A percentile compares a stretch with the other conserved stretches of the same genome.
phyloP scores from a whole-genome alignment of 2,888 invertebrate genomes.

The Phyllotreta striolata region DNA sequence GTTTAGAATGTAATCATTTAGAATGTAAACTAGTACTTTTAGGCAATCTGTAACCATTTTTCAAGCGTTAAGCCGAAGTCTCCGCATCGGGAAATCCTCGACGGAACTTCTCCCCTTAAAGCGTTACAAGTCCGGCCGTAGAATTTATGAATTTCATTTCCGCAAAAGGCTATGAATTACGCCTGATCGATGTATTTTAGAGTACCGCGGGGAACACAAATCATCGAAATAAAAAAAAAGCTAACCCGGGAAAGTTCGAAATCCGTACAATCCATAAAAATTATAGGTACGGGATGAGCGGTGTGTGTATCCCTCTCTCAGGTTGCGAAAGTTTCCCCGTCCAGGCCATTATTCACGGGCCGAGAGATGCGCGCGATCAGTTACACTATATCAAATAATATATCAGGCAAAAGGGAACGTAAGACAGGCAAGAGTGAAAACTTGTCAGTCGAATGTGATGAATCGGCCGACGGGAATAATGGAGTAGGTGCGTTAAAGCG shows the following conservation, averaged over 20 bases:
- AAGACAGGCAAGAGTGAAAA: constrained; percentile 28
- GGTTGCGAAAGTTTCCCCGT: constrained; percentile 26
- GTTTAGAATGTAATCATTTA: too few relatives aligned
- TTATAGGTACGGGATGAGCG: constrained; percentile 28
- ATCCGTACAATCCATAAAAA: constrained; percentile 42
- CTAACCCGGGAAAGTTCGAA: constrained; percentile 39
- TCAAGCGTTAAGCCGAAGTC: too few relatives aligned
- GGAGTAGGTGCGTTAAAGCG: constrained; percentile 22
- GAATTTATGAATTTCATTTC: constrained; percentile 42
- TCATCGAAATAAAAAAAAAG: constrained; percentile 45
- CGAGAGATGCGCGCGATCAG: constrained; percentile 25
- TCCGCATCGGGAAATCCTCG: too few relatives aligned
- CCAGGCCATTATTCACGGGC: constrained; percentile 21
- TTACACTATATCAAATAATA: constrained; percentile 30
- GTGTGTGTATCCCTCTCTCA: constrained; percentile 7
- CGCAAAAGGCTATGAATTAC: constrained; percentile 41
- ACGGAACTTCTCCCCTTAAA: constrained; percentile 21
- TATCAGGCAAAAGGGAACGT: constrained; percentile 25
- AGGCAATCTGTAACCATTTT: too few relatives aligned
- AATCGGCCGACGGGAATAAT: constrained; percentile 25
- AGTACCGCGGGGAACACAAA: constrained; percentile 47
- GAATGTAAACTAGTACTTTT: too few relatives aligned
- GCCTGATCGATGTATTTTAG: constrained; percentile 43
- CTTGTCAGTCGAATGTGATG: constrained; percentile 30
- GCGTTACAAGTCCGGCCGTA: constrained; percentile 28